Base-by-base conservation (phyloP, 2,797 vertebrate genomes). In the Sebastes nivosus region DNA sequence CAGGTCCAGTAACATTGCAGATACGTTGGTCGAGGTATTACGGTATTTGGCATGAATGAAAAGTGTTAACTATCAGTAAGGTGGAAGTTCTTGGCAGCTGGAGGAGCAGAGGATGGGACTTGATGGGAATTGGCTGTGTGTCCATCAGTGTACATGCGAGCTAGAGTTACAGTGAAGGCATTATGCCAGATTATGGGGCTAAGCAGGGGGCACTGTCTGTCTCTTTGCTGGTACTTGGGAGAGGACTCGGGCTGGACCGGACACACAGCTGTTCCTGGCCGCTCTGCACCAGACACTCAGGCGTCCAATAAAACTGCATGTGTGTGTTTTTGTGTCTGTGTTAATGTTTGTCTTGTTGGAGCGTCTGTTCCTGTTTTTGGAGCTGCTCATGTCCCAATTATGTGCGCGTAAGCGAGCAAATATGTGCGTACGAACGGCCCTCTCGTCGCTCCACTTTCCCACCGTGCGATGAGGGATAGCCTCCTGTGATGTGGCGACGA, bases 271-370 rank as follows among this genome's bases (percentile, higher is more conserved):
- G 92, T 92, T 86, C 79, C 82, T 80, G 82, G 82, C 80, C 22
- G 54, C 69, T 89, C 85, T 71, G 75, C 89, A 87, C 88, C 73
- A 96, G 95, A 96, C 95, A 93, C 91, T 79, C 87, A 84, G 96
- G 94, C 92, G 18, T 96, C 95, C 94, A 90, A 87, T 90, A 88
- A 80, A 92, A 93, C 87, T 80, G 54, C 72, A 46, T 67, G 78
- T 63, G 79, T 72, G 78, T 71, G 87, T 87, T 84, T 90, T 70
- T 90, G 79, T 89, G 77, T 77, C 75, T 75, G 77, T 73, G 46
- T 80, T 83, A 82, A 79, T 90, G 72, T 88, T 86, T 90, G 77
- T 85, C 70, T 80, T 66, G 61, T 6, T 30, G 63, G 4, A 66
- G 71, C 13, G 55, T 72, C 25, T 30, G 69, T 73, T 65, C 68